Conservation (phyloP, 2,797 vertebrate genomes). For the Etheostoma perlongum region DNA sequence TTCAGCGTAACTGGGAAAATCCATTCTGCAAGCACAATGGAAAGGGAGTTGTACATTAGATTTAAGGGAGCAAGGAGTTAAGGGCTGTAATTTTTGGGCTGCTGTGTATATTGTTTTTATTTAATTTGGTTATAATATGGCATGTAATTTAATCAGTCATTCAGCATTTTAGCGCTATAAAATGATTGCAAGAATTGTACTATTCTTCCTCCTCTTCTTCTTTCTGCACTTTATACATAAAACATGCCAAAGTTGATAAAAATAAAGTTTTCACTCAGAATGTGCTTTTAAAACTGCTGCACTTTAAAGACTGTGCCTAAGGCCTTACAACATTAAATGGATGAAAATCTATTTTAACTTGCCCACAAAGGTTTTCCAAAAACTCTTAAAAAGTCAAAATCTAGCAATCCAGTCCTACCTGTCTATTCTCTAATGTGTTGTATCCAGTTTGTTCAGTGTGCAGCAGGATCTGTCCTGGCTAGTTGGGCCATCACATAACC, state of each 20-base stretch:
- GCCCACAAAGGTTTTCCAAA: conserved; percentile 8
- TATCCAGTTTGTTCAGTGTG: conserved; percentile 63
- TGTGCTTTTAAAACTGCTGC: conserved; percentile 28
- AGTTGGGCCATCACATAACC: conserved; percentile 67
- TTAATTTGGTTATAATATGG: neutral
- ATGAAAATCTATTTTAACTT: conserved; percentile 26
- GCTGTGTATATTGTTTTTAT: neutral
- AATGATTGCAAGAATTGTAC: neutral
- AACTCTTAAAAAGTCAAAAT: conserved; percentile 26
- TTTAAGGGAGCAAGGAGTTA: conserved; percentile 5
- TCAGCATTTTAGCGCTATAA: neutral
- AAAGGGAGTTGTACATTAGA: conserved; percentile 41
- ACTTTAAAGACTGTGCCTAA: conserved; percentile 22
- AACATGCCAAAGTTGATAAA: conserved; percentile 31
- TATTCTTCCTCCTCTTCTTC: neutral
- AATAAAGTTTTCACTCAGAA: conserved; percentile 36
- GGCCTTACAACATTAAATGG: conserved; percentile 14
- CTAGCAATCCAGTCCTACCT: conserved; percentile 60
- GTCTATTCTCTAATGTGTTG: conserved; percentile 34
- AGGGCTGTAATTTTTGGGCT: neutral
- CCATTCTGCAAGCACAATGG: conserved; percentile 86
- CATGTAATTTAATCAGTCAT: neutral
- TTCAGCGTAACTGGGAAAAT: conserved; percentile 90
- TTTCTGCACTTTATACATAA: conserved; percentile 33
- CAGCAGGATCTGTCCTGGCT: conserved; percentile 52